Percentiles rank a stretch among this genome's conserved stretches.
These are phyloP conservation scores for Stichodactyla mertensii DNA, from an alignment of 64 coral and sea anemone genomes.

Conservation along the genomic window DNA sequence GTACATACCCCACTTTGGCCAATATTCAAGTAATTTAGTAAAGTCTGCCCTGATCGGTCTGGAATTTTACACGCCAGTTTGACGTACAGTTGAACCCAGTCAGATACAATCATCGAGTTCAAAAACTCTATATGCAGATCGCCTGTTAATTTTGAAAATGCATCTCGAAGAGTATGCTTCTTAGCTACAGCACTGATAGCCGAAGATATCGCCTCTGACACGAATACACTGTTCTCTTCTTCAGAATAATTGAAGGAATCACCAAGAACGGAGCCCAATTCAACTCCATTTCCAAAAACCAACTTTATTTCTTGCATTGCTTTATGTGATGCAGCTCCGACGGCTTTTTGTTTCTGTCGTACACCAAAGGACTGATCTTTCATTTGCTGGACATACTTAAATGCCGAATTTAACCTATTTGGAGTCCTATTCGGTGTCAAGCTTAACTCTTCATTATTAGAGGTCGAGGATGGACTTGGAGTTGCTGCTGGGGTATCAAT, in stretches of 20 bases:
- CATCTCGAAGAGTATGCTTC: not conserved
- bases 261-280: not conserved
- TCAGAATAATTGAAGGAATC: not conserved
- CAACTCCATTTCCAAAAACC: not conserved
- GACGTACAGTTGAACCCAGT: constrained; percentile 38
- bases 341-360: not conserved
- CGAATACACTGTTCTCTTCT: not conserved
- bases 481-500: constrained; percentile 8
- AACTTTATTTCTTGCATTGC: not conserved
- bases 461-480: constrained; percentile 1
- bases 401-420: not conserved
- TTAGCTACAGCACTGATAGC: not conserved
- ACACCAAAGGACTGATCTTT: not conserved
- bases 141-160: not conserved
- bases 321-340: not conserved
- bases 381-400: not conserved
- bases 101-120: constrained; percentile 19
- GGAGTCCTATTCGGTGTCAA: not conserved
- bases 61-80: constrained; percentile 16
- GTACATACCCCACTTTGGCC: constrained; percentile 16
- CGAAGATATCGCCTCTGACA: not conserved
- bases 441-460: not conserved
- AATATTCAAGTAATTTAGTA: constrained; percentile 26
- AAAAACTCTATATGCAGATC: constrained; percentile 20
- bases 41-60: constrained; percentile 26